Percentiles rank a stretch among this genome's conserved stretches.
phyloP scores from a whole-genome alignment of 2,797 vertebrate species.

The Phalanger gymnotis region DNA sequence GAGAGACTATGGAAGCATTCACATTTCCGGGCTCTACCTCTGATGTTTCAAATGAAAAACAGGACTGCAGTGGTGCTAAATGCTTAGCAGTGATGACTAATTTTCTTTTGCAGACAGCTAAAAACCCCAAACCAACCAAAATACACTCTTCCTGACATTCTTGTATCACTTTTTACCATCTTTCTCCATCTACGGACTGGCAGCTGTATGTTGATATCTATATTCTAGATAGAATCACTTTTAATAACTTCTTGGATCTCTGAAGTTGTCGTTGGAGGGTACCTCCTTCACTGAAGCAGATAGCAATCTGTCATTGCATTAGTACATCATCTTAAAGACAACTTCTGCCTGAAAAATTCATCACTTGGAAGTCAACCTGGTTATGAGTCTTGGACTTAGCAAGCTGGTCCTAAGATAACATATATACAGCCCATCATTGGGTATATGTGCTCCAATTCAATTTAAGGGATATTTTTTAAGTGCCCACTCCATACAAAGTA shows the following conservation, averaged over 20 bases:
- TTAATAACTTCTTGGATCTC: neutral
- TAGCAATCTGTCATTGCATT: neutral
- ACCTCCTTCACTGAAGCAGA: neutral
- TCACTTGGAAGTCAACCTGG: neutral
- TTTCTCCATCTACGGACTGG: neutral
- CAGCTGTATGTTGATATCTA: neutral
- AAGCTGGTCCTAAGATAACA: neutral
- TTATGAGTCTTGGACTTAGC: neutral
- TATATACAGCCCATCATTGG: neutral
- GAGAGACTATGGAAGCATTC: too few relatives aligned
- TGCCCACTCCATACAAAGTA: too few relatives aligned
- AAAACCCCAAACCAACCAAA: neutral
- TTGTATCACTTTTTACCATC: neutral
- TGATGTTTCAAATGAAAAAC: neutral
- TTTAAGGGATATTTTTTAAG: too few relatives aligned
- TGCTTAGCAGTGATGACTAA: neutral
- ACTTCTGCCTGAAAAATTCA: neutral
- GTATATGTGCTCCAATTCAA: too few relatives aligned
- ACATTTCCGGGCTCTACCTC: neutral
- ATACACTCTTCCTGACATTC: slow-evolving; percentile 24
- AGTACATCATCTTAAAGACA: neutral
- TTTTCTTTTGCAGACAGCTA: neutral
- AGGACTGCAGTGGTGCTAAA: slow-evolving; percentile 25
- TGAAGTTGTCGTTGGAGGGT: neutral
- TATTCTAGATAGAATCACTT: neutral